Conservation (phyloP, 2,888 invertebrate genomes). For the Eristalis tenax region DNA sequence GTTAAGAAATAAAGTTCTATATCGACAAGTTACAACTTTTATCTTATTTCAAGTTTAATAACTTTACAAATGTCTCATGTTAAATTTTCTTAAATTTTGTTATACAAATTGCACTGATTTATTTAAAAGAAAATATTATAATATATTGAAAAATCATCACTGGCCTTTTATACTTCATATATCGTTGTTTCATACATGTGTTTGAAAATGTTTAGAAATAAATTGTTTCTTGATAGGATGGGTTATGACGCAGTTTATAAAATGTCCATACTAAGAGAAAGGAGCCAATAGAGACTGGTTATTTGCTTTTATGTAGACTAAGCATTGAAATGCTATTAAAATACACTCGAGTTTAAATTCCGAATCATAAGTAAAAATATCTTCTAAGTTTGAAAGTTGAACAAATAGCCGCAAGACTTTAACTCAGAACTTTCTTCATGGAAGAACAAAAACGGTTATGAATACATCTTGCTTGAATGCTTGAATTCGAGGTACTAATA, state of each 20-base stretch:
- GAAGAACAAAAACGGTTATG: too few relatives aligned
- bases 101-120: slow-evolving; percentile 74
- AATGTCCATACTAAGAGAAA: neutral
- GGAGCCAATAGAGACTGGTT: neutral
- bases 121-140: slow-evolving; percentile 63
- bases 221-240: neutral
- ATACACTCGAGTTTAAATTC: too few relatives aligned
- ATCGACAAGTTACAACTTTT: slow-evolving; percentile 8
- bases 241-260: neutral
- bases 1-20: slow-evolving; percentile 10
- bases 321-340: too few relatives aligned
- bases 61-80: slow-evolving; percentile 24
- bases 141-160: slow-evolving; percentile 72
- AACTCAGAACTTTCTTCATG: too few relatives aligned
- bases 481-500: too few relatives aligned
- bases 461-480: too few relatives aligned
- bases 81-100: slow-evolving; percentile 50
- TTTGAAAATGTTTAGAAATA: neutral
- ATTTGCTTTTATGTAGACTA: neutral
- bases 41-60: slow-evolving; percentile 31
- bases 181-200: neutral
- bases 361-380: too few relatives aligned
- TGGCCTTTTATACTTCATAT: slow-evolving; percentile 65
- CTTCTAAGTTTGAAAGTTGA: too few relatives aligned
- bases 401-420: too few relatives aligned